phyloP scores from a whole-genome alignment of 1,140 invertebrate genomes.

The Drosophila kohkoa region DNA sequence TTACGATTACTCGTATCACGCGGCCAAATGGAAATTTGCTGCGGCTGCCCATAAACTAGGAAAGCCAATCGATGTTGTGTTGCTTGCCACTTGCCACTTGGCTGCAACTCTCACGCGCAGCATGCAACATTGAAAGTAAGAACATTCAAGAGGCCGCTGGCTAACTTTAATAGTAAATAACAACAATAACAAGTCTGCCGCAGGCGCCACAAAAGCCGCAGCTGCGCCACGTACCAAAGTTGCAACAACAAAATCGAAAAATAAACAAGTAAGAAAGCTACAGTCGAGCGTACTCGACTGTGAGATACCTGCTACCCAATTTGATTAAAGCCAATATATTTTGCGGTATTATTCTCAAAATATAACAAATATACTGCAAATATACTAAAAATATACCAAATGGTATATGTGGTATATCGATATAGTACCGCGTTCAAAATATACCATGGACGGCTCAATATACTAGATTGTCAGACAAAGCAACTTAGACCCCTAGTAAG shows the following conservation, averaged over 20 bases:
- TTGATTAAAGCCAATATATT: too few relatives aligned
- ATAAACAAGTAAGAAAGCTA: too few relatives aligned
- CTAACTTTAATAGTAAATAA: constrained; percentile 80
- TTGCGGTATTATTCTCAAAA: too few relatives aligned
- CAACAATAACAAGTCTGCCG: constrained; percentile 71
- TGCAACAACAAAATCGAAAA: constrained; percentile 37
- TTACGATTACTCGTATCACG: constrained; percentile 25
- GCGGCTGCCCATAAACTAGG: constrained; percentile 45
- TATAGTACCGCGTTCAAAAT: too few relatives aligned
- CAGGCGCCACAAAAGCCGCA: constrained; percentile 53
- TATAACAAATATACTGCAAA: too few relatives aligned
- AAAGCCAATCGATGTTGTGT: constrained; percentile 57
- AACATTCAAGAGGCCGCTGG: constrained; percentile 47
- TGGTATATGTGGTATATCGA: too few relatives aligned
- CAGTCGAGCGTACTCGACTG: too few relatives aligned
- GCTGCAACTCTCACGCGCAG: constrained; percentile 5
- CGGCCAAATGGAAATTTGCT: constrained; percentile 58
- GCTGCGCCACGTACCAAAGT: constrained; percentile 61
- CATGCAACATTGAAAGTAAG: constrained; percentile 56
- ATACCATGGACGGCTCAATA: too few relatives aligned
- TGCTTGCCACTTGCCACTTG: background rate
- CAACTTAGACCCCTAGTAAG: too few relatives aligned
- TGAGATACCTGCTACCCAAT: too few relatives aligned
- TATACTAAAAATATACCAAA: too few relatives aligned
- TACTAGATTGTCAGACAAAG: too few relatives aligned